Percentiles rank a stretch among this genome's conserved stretches.
These are phyloP conservation scores for Xerus inauris DNA, from an alignment of 2,113 vertebrate genomes.

Conservation along the genomic window DNA sequence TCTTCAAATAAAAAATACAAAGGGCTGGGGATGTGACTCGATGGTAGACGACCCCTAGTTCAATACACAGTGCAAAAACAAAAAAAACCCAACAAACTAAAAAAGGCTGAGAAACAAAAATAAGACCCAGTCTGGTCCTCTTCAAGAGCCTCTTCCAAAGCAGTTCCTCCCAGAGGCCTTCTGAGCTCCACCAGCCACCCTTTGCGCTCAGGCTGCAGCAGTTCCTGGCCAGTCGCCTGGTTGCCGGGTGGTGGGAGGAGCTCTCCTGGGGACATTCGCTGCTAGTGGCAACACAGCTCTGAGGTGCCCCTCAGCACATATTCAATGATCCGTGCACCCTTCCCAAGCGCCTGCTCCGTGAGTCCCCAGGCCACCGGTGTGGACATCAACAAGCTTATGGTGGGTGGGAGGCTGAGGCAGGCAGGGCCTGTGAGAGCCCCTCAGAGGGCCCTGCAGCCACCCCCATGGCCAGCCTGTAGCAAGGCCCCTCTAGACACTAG, in stretches of 20 bases:
- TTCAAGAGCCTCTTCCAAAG: not conserved
- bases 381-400: no score
- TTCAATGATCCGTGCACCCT: not conserved
- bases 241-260: no score
- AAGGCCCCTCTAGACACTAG: not conserved
- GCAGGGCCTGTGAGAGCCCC: not conserved
- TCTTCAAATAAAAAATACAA: no score
- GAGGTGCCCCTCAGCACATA: fast-evolving
- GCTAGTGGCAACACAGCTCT: not conserved
- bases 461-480: fast-evolving
- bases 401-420: fast-evolving
- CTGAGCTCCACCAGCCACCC: not conserved
- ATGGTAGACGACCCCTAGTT: no score
- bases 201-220: not conserved
- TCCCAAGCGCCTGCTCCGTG: not conserved
- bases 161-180: not conserved
- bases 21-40: no score
- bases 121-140: not conserved
- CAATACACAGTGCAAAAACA: not conserved
- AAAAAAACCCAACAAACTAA: not conserved
- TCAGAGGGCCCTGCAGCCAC: not conserved
- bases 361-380: not conserved
- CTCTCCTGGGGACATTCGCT: not conserved
- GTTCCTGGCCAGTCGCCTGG: not conserved
- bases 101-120: not conserved